Conservation (phyloP, 1,140 invertebrate species). For the Aphis craccivora region DNA sequence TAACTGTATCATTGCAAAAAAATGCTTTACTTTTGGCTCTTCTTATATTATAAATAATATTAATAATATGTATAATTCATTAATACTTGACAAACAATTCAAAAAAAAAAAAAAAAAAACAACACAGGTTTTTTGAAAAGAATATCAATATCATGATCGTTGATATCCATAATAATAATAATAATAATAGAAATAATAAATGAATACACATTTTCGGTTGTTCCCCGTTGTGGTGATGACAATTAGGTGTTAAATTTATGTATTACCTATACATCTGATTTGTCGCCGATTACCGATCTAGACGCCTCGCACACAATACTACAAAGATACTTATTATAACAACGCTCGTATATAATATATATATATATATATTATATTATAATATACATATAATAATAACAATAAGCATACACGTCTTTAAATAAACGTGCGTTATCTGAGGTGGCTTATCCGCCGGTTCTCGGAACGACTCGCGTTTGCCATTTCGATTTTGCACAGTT, state of each 20-base stretch:
- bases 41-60: too few species aligned
- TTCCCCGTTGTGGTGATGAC: not conserved
- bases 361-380: too few species aligned
- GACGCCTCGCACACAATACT: not conserved
- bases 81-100: too few species aligned
- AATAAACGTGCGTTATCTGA: conserved; percentile 43
- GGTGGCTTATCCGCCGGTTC: conserved; percentile 9
- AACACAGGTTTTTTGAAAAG: not conserved
- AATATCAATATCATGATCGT: not conserved
- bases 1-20: too few species aligned
- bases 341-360: too few species aligned
- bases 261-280: not conserved
- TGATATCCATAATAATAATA: not conserved
- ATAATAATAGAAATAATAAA: not conserved
- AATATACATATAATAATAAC: not conserved
- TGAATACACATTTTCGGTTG: not conserved
- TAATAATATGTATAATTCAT: too few species aligned
- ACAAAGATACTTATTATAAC: not conserved
- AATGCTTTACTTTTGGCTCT: too few species aligned
- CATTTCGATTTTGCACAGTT: conserved; percentile 25
- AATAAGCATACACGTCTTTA: not conserved
- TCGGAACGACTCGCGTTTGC: conserved; percentile 28
- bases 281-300: not conserved
- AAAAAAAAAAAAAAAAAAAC: too few species aligned
- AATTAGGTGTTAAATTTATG: not conserved